phyloP scores from a whole-genome alignment of 2,113 vertebrate genomes.

The Cryptomyrus ogoouensis region DNA sequence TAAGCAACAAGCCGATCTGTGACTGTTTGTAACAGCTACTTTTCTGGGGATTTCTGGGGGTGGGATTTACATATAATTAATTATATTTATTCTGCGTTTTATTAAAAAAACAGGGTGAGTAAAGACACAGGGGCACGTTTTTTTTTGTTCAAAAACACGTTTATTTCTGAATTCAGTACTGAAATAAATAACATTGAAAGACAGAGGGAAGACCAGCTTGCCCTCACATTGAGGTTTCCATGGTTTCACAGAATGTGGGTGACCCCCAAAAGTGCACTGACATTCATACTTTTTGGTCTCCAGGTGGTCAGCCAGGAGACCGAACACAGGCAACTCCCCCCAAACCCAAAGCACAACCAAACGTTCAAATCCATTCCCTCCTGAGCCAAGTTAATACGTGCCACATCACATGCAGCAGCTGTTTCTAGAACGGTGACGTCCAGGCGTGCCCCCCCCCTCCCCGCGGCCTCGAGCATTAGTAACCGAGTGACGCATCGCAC shows the following conservation, averaged over 20 bases:
- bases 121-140: neutral
- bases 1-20: neutral
- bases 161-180: slow-evolving; percentile 28
- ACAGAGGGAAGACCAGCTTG: slow-evolving; percentile 48
- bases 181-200: slow-evolving; percentile 3
- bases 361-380: neutral
- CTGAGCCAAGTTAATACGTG: neutral
- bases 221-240: slow-evolving; percentile 10
- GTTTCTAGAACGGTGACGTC: neutral
- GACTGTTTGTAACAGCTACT: neutral
- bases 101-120: neutral
- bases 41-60: neutral
- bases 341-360: neutral
- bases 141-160: neutral
- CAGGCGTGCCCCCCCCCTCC: neutral
- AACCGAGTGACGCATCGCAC: neutral
- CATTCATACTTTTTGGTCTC: neutral
- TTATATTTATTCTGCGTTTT: neutral
- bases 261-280: neutral
- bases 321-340: neutral
- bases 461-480: neutral
- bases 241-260: neutral
- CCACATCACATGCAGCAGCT: neutral
- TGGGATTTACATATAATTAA: neutral
- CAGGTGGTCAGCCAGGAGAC: neutral